Evolutionary conservation across 2,888 invertebrate genomes (phyloP).

Genomic region (Melipona bicolor): DNA sequence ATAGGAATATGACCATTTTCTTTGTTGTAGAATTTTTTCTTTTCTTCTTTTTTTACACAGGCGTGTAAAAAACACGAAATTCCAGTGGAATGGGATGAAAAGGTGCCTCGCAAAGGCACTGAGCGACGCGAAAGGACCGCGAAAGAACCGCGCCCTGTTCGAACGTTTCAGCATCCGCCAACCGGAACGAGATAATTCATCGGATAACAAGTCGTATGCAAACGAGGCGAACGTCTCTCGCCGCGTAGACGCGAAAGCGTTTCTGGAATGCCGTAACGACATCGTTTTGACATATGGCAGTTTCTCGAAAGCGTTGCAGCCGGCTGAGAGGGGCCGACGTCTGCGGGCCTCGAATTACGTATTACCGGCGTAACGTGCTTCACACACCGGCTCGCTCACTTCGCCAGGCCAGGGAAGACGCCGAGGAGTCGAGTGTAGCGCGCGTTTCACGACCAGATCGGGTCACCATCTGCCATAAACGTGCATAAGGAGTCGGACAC

Average conservation of each 20-base stretch:
- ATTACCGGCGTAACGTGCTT: slow-evolving; percentile 41
- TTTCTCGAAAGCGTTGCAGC: slow-evolving; percentile 34
- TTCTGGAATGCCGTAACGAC: slow-evolving; percentile 27
- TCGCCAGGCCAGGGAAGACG: slow-evolving; percentile 13
- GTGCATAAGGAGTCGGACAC: slow-evolving; percentile 50
- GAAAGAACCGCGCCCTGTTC: neutral
- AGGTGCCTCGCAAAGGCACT: accelerated
- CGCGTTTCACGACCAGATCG: slow-evolving; percentile 45
- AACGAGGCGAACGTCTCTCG: neutral
- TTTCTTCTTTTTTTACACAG: too few species aligned
- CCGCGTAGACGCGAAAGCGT: slow-evolving; percentile 9
- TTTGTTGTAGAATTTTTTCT: too few species aligned
- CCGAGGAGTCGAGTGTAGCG: neutral
- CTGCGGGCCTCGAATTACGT: slow-evolving; percentile 49
- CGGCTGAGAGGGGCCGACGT: slow-evolving; percentile 16
- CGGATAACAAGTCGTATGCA: slow-evolving; percentile 15
- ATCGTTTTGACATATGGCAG: slow-evolving; percentile 35
- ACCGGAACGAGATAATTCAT: slow-evolving; percentile 4
- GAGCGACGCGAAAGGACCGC: too few species aligned
- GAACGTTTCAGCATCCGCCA: neutral
- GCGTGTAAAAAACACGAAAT: neutral
- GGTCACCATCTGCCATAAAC: slow-evolving; percentile 67
- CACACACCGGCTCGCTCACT: neutral
- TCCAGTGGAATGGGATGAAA: accelerated
- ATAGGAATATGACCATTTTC: too few species aligned